These are phyloP conservation scores for Myotis daubentonii DNA, from an alignment of 2,797 vertebrate genomes.

Conservation along the genomic window DNA sequence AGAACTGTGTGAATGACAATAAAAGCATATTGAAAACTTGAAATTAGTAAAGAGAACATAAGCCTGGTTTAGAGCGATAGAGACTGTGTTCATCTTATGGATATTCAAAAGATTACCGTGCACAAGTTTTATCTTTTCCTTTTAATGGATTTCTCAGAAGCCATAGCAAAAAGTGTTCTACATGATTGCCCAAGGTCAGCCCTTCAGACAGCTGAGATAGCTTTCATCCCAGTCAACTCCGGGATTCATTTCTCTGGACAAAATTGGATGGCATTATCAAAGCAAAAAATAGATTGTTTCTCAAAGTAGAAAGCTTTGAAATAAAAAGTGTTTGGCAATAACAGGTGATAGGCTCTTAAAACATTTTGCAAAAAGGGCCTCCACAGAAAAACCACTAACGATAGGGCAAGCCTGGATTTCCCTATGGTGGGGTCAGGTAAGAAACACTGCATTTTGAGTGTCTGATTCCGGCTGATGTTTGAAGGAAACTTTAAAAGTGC, in stretches of 20 bases:
- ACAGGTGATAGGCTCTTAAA: neutral
- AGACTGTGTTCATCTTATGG: neutral
- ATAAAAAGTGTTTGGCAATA: conserved; percentile 29
- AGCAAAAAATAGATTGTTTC: conserved; percentile 49
- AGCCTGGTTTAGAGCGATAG: neutral
- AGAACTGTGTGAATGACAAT: neutral
- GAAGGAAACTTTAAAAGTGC: neutral
- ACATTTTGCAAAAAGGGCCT: conserved; percentile 29
- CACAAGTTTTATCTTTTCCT: conserved; percentile 36
- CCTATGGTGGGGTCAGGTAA: neutral
- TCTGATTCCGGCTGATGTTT: neutral
- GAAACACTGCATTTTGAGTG: neutral
- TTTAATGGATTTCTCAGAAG: conserved; percentile 45
- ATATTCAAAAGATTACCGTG: conserved; percentile 10
- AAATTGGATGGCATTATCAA: conserved; percentile 48
- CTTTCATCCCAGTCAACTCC: conserved; percentile 20
- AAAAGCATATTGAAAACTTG: conserved; percentile 58
- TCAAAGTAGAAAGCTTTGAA: conserved; percentile 42
- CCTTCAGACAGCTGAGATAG: neutral
- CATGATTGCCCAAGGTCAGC: conserved; percentile 19
- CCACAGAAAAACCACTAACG: neutral
- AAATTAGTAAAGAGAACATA: conserved; percentile 24
- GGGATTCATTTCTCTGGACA: conserved; percentile 41
- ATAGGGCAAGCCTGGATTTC: neutral
- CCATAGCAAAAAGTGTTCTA: conserved; percentile 29